These are phyloP conservation scores for Cryptocephalus primarius DNA, from an alignment of 2,888 invertebrate species.

Conservation along the genomic window DNA sequence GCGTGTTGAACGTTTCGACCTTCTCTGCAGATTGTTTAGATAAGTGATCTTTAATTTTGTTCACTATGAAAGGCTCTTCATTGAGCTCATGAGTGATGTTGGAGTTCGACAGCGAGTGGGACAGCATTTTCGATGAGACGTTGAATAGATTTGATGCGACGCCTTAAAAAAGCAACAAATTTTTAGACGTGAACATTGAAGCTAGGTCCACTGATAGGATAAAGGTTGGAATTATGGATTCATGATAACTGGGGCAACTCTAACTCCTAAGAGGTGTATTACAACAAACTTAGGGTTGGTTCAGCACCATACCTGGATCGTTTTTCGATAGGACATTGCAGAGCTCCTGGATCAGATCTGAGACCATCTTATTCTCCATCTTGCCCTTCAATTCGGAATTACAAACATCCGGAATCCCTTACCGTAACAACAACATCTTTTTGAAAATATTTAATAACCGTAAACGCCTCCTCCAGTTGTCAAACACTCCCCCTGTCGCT, in stretches of 20 bases:
- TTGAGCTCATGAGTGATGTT: conserved; percentile 13
- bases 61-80: conserved; percentile 24
- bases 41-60: conserved; percentile 22
- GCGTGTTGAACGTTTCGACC: conserved; percentile 28
- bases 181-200: not conserved
- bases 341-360: conserved; percentile 26
- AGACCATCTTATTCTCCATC: conserved; percentile 11
- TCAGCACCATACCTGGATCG: conserved; percentile 24
- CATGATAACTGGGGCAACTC: too few species aligned
- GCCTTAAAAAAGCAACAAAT: conserved; percentile 17
- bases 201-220: too few species aligned
- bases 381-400: conserved; percentile 3
- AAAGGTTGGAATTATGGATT: too few species aligned
- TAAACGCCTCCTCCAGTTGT: too few species aligned
- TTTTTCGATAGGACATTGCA: conserved; percentile 30
- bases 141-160: conserved; percentile 19
- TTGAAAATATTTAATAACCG: too few species aligned
- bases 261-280: too few species aligned
- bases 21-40: conserved; percentile 20
- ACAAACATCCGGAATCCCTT: too few species aligned
- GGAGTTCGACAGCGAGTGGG: conserved; percentile 11
- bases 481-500: too few species aligned
- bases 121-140: conserved; percentile 22
- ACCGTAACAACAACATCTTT: too few species aligned
- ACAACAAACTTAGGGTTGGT: not conserved